Evolutionary conservation across 2,797 vertebrate genomes (phyloP).

Genomic region (Pristis pectinata): DNA sequence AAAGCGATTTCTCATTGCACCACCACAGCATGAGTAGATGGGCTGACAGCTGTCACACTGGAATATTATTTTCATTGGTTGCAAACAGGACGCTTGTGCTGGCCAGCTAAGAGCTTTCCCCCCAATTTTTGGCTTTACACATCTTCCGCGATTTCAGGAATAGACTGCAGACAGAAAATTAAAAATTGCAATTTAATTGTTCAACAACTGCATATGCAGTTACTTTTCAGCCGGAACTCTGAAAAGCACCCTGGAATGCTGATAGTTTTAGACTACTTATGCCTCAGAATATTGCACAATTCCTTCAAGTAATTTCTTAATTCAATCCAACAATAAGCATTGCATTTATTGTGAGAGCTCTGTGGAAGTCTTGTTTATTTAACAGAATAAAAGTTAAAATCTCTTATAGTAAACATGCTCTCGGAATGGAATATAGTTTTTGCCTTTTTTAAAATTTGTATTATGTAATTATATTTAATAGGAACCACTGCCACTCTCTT

Average conservation of each 20-base stretch:
- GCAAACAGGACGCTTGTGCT: background rate
- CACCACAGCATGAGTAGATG: background rate
- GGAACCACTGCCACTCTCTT: background rate
- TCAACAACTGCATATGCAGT: background rate
- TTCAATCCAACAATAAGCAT: background rate
- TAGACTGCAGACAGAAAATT: background rate
- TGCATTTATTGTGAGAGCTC: background rate
- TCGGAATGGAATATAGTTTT: background rate
- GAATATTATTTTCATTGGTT: background rate
- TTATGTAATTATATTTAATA: background rate
- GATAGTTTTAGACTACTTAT: background rate
- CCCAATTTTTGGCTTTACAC: background rate
- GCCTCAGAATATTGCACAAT: background rate
- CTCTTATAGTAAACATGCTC: background rate
- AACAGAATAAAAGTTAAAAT: conserved; percentile 11
- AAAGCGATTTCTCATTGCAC: too few relatives aligned
- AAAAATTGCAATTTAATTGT: background rate
- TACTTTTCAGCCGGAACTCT: background rate
- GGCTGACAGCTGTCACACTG: background rate
- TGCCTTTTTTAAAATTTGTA: background rate
- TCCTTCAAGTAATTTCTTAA: background rate
- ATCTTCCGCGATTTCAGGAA: background rate
- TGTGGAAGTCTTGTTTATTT: background rate
- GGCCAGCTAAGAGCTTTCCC: background rate
- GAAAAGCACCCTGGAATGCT: background rate